Evolutionary conservation across 1,140 invertebrate species (phyloP), one percentile per base, ranked within the genome.

Genomic region (Dinoponera quadriceps): DNA sequence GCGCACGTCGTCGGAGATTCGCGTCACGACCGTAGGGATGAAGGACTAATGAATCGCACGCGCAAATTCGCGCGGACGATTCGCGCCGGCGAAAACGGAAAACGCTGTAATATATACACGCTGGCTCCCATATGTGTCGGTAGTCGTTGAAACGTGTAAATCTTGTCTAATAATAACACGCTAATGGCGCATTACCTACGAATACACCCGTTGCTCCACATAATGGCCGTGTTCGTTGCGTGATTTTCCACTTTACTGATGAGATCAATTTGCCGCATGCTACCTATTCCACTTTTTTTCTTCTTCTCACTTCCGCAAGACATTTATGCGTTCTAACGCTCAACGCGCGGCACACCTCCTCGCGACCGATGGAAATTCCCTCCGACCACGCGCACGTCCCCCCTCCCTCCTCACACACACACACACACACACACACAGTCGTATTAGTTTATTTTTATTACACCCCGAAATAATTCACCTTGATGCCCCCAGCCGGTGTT

Each of bases 151-250:
- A 44, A 65, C 22, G 38, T 54, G 14, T 68, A 7, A 44, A 44
- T 77, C 18, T 66, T 29, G 29, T 18, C 14, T 20, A n/a, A 54
- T 54, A 77, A 77, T 77, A 66, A 77, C 27, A 9, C 20, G n/a
- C 22, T 77, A 68, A 54, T 18, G 7, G 4, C 11, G 51, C 3
- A 65, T n/a, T n/a, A 16, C 38, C 66, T 38, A 77, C 44, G 2
- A 65, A 33, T 16, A 2, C 54, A 13, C 16, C 11, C 38, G 38
- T 44, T 54, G 29, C 33, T 77, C 29, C 51, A 54, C 44, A 77
- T 68, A 66, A 77, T 77, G 54, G 33, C 44, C 25, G 54, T 18
- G 48, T 22, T 77, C 27, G 27, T 77, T 16, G 74, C 74, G 62
- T 68, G 29, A 77, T 68, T 77, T 77, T 68, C 20, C 16, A 20